These are phyloP conservation scores for Cephus spinipes DNA, from an alignment of 2,888 invertebrate species.

Conservation along the genomic window DNA sequence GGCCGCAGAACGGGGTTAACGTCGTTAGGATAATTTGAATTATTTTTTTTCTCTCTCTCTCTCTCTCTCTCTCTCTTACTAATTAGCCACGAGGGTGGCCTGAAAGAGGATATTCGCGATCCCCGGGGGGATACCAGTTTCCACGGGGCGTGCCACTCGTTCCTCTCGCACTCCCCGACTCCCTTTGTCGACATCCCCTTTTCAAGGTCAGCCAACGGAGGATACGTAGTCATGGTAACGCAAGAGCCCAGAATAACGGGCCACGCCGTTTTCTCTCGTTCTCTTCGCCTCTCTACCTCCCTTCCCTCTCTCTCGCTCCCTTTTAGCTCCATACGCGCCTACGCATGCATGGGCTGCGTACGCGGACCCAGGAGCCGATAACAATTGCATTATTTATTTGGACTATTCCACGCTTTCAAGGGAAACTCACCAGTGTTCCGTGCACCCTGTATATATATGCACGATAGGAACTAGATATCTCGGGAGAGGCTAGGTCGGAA, in stretches of 20 bases:
- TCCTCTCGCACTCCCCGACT: constrained; percentile 9
- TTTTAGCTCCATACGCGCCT: constrained; percentile 6
- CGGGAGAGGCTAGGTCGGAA: no score
- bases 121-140: constrained; percentile 13
- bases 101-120: neutral
- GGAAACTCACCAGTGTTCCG: no score
- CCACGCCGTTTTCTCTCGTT: constrained; percentile 21
- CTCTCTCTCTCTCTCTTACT: neutral
- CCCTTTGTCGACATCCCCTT: constrained; percentile 33
- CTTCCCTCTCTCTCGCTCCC: constrained; percentile 18
- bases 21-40: constrained; percentile 20
- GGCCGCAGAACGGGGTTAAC: neutral
- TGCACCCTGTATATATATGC: no score
- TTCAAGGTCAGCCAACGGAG: constrained; percentile 54
- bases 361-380: constrained; percentile 15
- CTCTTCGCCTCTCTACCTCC: constrained; percentile 41
- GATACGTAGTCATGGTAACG: constrained; percentile 55
- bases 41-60: constrained; percentile 12
- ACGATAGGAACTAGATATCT: no score
- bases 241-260: constrained; percentile 52
- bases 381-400: constrained; percentile 24
- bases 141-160: constrained; percentile 24
- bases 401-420: neutral
- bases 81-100: constrained; percentile 14
- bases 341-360: neutral